Conservation (phyloP, 2,113 vertebrate species). For the Halichoeres trimaculatus region DNA sequence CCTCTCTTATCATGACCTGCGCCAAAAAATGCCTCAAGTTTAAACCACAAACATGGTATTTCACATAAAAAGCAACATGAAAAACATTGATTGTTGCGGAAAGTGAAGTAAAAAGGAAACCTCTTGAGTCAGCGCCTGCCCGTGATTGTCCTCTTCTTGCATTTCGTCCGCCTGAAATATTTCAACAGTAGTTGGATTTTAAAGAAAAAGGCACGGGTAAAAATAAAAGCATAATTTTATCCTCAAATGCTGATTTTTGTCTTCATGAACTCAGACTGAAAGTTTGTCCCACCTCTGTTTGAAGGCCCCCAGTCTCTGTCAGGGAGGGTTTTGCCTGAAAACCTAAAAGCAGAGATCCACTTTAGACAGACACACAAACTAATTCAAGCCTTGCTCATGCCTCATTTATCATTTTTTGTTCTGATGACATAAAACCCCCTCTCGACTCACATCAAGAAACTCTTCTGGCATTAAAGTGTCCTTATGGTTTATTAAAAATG, state of each 20-base stretch:
- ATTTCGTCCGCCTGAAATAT: constrained; percentile 83
- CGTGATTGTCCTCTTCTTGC: constrained; percentile 82
- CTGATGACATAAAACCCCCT: constrained; percentile 9
- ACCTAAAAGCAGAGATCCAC: constrained; percentile 70
- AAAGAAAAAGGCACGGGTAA: neutral
- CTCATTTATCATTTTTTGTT: constrained; percentile 2
- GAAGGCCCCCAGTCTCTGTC: constrained; percentile 74
- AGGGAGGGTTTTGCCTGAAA: constrained; percentile 76
- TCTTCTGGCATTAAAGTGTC: constrained; percentile 4
- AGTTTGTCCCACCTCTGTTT: constrained; percentile 76
- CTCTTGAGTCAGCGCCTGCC: constrained; percentile 78
- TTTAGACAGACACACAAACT: constrained; percentile 31
- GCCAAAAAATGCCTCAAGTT: constrained; percentile 50
- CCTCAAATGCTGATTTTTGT: neutral
- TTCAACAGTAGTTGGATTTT: neutral
- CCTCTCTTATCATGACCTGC: constrained; percentile 83
- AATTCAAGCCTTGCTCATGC: neutral
- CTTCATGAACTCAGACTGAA: neutral
- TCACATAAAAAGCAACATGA: neutral
- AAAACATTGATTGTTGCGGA: neutral
- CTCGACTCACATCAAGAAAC: constrained; percentile 1
- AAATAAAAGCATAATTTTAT: neutral
- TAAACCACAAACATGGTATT: neutral
- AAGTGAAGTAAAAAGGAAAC: constrained; percentile 57
- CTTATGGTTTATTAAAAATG: neutral